Percentiles rank a stretch among this genome's conserved stretches.
phyloP scores from a whole-genome alignment of 2,113 vertebrate genomes.

The Notarius quadriscutis region DNA sequence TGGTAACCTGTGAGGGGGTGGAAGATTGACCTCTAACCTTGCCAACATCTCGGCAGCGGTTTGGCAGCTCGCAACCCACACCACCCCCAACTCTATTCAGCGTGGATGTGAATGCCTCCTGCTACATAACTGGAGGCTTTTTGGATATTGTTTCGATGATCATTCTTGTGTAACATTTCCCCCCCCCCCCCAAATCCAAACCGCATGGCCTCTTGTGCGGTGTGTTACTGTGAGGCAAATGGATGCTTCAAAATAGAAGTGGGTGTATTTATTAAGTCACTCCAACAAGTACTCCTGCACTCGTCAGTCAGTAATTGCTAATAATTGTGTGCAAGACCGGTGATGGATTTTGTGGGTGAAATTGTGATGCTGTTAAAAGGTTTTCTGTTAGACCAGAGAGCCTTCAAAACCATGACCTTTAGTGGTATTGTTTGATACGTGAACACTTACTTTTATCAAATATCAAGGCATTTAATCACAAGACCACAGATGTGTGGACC shows the following conservation, averaged over 20 bases:
- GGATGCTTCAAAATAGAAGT: constrained; percentile 60
- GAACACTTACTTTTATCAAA: neutral
- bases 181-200: neutral
- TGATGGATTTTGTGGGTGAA: constrained; percentile 47
- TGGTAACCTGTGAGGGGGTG: constrained; percentile 54
- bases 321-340: constrained; percentile 69
- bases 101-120: constrained; percentile 28
- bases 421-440: neutral
- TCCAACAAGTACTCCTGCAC: constrained; percentile 58
- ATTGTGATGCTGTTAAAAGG: constrained; percentile 42
- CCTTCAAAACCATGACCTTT: constrained; percentile 1
- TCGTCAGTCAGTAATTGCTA: constrained; percentile 70
- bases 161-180: constrained; percentile 47
- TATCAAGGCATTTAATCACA: neutral
- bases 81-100: constrained; percentile 53
- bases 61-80: constrained; percentile 46
- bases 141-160: constrained; percentile 36
- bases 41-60: constrained; percentile 43
- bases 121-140: constrained; percentile 37
- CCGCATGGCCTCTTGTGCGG: constrained; percentile 9
- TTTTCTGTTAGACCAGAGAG: constrained; percentile 21
- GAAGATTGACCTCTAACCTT: constrained; percentile 51
- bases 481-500: neutral
- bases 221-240: constrained; percentile 44
- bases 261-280: constrained; percentile 64